Evolutionary conservation across 2,888 invertebrate genomes (phyloP).

Genomic region (Gastracanthus pulcherrimus): DNA sequence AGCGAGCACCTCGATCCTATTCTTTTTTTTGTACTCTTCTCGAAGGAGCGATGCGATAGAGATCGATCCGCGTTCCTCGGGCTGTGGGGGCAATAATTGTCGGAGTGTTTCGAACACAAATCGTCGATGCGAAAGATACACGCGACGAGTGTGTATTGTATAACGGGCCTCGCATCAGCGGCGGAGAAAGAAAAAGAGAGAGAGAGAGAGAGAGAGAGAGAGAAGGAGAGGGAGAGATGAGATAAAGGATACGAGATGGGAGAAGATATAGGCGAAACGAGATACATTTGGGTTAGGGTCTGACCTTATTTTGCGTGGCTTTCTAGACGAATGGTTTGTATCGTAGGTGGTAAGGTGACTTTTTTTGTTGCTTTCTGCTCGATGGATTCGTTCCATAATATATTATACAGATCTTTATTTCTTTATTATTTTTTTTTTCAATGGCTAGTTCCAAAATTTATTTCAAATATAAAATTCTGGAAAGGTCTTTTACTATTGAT

Average conservation of each 20-base stretch:
- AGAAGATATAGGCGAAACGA: slow-evolving; percentile 26
- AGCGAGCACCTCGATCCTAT: neutral
- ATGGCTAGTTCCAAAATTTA: neutral
- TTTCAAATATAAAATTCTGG: too few species aligned
- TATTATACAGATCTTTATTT: neutral
- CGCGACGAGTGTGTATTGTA: slow-evolving; percentile 4
- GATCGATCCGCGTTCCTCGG: neutral
- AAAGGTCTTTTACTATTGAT: too few species aligned
- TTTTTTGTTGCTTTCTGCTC: neutral
- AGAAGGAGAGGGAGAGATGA: slow-evolving; percentile 2
- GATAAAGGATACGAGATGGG: too few species aligned
- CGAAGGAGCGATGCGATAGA: slow-evolving; percentile 5
- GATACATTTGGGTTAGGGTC: slow-evolving; percentile 29
- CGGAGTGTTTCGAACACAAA: slow-evolving; percentile 43
- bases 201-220: neutral
- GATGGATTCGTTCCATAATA: neutral
- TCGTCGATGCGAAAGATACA: slow-evolving; percentile 33
- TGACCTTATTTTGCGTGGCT: slow-evolving; percentile 26
- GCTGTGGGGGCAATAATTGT: slow-evolving; percentile 40
- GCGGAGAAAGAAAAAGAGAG: neutral
- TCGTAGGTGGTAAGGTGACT: neutral
- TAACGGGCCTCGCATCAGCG: slow-evolving; percentile 16
- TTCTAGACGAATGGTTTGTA: neutral
- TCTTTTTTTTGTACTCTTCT: neutral
- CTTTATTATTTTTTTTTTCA: neutral